Evolutionary conservation across 2,888 invertebrate species (phyloP).

Genomic region (Microdon myrmicae): DNA sequence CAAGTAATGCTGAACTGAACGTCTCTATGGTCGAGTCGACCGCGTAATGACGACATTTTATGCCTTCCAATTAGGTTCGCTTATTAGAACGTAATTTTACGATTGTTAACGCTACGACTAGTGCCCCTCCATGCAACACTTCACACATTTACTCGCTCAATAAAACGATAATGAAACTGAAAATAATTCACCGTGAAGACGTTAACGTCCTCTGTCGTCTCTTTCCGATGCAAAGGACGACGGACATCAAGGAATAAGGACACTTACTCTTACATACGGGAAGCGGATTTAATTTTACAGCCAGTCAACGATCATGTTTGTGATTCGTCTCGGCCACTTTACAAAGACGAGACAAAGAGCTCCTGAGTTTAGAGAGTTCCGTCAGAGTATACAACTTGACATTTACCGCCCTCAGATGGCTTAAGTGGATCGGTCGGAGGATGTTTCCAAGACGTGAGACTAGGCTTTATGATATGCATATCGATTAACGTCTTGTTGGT

Average conservation of each 20-base stretch:
- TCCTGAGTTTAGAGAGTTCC: constrained; percentile 6
- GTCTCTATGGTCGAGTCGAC: too few relatives aligned
- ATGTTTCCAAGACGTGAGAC: constrained; percentile 7
- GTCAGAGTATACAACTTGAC: constrained; percentile 20
- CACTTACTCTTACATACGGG: too few relatives aligned
- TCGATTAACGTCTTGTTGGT: constrained; percentile 38
- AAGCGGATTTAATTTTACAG: constrained; percentile 20
- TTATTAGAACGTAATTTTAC: constrained; percentile 36
- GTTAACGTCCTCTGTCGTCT: constrained; percentile 2
- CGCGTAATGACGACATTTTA: constrained; percentile 33
- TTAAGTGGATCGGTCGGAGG: constrained; percentile 27
- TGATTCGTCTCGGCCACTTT: constrained; percentile 36
- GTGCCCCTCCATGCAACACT: constrained; percentile 8
- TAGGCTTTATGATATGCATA: constrained; percentile 40
- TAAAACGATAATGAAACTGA: constrained; percentile 33
- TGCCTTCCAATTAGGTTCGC: constrained; percentile 38
- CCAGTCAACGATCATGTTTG: constrained; percentile 23
- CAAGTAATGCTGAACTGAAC: too few relatives aligned
- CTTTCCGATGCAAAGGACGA: constrained; percentile 6
- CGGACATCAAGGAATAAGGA: too few relatives aligned
- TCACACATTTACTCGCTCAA: constrained; percentile 31
- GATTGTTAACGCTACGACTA: constrained; percentile 17
- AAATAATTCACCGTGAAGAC: constrained; percentile 35
- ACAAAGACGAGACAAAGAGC: neutral
- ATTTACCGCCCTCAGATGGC: constrained; percentile 40